Evolutionary conservation across 1,140 invertebrate species (phyloP).

Genomic region (Leptestheria dahalacensis): DNA sequence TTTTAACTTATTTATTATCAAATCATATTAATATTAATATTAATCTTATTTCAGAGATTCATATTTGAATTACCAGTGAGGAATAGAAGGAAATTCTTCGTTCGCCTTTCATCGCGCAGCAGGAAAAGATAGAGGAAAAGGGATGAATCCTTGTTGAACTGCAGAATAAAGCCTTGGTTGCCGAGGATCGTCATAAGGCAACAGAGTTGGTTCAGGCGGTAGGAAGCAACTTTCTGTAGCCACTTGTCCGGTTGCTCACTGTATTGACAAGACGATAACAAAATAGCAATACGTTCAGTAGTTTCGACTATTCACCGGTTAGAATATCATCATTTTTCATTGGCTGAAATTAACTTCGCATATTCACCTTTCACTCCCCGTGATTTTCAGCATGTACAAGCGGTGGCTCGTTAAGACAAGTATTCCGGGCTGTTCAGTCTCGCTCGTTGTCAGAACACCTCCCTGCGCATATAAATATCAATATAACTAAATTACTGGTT

Average conservation of each 20-base stretch:
- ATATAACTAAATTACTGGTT: no score
- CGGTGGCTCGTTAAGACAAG: not conserved
- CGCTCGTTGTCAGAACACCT: not conserved
- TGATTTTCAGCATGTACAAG: not conserved
- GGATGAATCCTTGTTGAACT: not conserved
- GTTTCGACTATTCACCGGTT: no score
- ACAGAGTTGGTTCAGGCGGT: not conserved
- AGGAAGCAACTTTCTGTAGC: not conserved
- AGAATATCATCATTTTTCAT: no score
- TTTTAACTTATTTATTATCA: no score
- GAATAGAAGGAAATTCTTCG: not conserved
- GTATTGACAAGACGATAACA: not conserved
- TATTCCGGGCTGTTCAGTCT: not conserved
- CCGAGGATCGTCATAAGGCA: not conserved
- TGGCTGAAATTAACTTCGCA: not conserved
- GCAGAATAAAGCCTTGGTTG: not conserved
- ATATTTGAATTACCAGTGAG: not conserved
- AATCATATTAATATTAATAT: no score
- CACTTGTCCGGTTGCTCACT: not conserved
- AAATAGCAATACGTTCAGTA: not conserved
- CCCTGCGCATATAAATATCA: no score
- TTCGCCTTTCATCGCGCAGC: not conserved
- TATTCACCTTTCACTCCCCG: not conserved
- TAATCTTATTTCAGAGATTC: no score
- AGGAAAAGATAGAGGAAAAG: not conserved